A percentile compares a stretch with the other conserved stretches of the same genome.
Conservation (phyloP, 2,797 vertebrate species). For the Danio tinwini region DNA sequence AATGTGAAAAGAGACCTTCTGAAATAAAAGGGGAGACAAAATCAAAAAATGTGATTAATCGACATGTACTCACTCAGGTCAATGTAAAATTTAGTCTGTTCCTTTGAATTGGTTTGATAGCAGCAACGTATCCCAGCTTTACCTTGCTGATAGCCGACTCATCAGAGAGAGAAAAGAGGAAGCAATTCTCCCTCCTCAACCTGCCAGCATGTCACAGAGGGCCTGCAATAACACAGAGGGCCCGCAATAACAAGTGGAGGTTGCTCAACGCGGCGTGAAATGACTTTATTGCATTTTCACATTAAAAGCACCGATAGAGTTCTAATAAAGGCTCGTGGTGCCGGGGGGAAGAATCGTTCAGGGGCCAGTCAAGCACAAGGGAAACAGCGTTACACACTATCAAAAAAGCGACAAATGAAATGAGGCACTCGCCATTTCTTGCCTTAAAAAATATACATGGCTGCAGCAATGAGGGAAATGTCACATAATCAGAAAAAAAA, state of each 20-base stretch:
- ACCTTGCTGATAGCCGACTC: conserved; percentile 37
- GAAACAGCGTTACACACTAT: conserved; percentile 61
- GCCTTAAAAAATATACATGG: conserved; percentile 39
- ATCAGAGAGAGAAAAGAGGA: conserved; percentile 48
- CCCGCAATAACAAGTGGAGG: conserved; percentile 75
- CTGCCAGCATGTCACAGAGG: conserved; percentile 68
- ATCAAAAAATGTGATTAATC: no score
- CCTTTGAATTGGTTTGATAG: conserved; percentile 32
- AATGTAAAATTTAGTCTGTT: conserved; percentile 36
- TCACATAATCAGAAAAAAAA: conserved; percentile 36
- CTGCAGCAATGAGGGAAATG: conserved; percentile 25
- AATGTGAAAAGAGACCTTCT: neutral
- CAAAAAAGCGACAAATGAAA: conserved; percentile 70
- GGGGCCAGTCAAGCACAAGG: conserved; percentile 72
- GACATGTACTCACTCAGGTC: neutral
- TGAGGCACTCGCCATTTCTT: conserved; percentile 58
- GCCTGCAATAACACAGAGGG: conserved; percentile 71
- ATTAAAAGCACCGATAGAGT: conserved; percentile 82
- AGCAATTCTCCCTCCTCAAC: conserved; percentile 52
- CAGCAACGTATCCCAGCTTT: conserved; percentile 23
- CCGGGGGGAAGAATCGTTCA: conserved; percentile 73
- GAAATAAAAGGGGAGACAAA: no score
- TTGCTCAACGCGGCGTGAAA: conserved; percentile 84
- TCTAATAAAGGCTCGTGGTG: conserved; percentile 77
- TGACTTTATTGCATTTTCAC: conserved; percentile 83